Percentiles rank a stretch among this genome's conserved stretches.
Conservation (phyloP, 2,113 vertebrate species). For the Eidolon helvum region DNA sequence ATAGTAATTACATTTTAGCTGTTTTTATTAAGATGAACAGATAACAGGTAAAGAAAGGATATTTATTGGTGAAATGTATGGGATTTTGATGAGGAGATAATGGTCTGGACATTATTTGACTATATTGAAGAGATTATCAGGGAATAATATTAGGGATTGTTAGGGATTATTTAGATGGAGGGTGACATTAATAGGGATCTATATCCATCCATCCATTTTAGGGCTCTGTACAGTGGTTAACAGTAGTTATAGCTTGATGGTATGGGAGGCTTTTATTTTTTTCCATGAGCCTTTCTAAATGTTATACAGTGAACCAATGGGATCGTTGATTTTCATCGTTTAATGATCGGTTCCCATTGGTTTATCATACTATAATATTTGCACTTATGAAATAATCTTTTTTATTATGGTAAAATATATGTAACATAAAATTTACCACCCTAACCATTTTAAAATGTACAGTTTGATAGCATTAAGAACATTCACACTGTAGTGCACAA, state of each 20-base stretch:
- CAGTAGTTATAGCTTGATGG: not conserved
- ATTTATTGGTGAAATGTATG: not conserved
- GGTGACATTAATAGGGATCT: not conserved
- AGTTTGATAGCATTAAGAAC: not conserved
- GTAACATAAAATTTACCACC: not conserved
- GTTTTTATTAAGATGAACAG: not conserved
- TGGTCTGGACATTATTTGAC: not conserved
- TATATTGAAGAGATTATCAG: not conserved
- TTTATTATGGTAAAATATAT: not conserved
- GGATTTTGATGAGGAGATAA: not conserved
- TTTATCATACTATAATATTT: not conserved
- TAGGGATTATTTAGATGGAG: not conserved
- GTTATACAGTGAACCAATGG: not conserved
- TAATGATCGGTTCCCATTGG: not conserved
- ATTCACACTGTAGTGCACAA: not conserved
- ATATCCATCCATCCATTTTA: not conserved
- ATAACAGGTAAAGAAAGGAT: not conserved
- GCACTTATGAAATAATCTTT: not conserved
- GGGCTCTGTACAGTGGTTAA: not conserved
- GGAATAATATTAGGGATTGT: not conserved
- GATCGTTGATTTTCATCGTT: not conserved
- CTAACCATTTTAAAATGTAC: not conserved
- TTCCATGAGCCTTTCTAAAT: not conserved
- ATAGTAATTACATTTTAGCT: not conserved
- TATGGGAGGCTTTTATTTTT: not conserved